Conservation (phyloP, 2,888 invertebrate genomes). For the Arenicola marina region DNA sequence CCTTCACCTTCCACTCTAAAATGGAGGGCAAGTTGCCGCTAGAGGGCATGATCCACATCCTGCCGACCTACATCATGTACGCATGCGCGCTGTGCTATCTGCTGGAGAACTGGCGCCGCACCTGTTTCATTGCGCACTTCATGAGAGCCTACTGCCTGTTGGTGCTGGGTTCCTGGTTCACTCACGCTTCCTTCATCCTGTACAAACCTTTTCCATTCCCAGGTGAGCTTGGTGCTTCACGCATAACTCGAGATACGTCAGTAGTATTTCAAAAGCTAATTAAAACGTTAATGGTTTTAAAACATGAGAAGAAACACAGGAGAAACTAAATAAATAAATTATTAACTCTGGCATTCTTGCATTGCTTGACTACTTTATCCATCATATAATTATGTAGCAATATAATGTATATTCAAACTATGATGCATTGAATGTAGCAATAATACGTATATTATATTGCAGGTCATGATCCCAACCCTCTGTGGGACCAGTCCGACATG, state of each 20-base stretch:
- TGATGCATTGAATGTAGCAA: no score
- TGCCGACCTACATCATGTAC: conserved; percentile 36
- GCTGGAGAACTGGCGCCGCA: conserved; percentile 27
- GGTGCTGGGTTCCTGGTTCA: conserved; percentile 44
- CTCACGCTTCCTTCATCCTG: conserved; percentile 41
- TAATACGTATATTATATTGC: neutral
- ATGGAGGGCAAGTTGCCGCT: conserved; percentile 26
- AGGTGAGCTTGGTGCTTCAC: conserved; percentile 24
- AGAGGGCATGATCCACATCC: conserved; percentile 36
- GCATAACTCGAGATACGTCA: no score
- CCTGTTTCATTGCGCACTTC: conserved; percentile 33
- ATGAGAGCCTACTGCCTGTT: conserved; percentile 34
- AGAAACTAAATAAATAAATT: no score
- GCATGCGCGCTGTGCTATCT: conserved; percentile 15
- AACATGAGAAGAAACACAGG: no score
- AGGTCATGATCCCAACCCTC: neutral
- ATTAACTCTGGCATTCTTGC: no score
- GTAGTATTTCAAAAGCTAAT: no score
- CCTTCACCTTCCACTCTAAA: conserved; percentile 27
- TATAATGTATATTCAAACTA: no score
- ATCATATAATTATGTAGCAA: no score
- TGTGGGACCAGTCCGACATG: neutral
- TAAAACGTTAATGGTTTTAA: no score
- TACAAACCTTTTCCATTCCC: conserved; percentile 38
- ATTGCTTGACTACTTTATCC: no score